phyloP scores from a whole-genome alignment of 2,113 vertebrate genomes.

The Ptychochromis oligacanthus region DNA sequence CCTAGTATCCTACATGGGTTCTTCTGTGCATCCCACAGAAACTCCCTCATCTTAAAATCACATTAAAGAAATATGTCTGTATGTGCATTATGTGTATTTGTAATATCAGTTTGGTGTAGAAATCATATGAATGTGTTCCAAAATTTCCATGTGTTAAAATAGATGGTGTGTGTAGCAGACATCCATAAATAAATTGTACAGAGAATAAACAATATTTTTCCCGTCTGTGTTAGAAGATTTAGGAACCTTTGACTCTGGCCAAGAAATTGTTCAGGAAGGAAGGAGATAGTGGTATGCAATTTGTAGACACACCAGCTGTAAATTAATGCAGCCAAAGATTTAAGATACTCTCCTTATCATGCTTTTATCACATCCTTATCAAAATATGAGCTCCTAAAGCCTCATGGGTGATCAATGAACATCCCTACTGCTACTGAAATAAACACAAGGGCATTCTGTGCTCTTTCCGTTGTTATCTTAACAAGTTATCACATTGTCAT shows the following conservation, averaged over 20 bases:
- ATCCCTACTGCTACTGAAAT: constrained; percentile 71
- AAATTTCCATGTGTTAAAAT: neutral
- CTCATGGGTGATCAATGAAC: constrained; percentile 63
- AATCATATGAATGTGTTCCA: neutral
- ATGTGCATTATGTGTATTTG: neutral
- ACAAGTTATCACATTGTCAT: constrained; percentile 60
- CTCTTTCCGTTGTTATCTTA: constrained; percentile 45
- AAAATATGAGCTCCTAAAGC: constrained; percentile 68
- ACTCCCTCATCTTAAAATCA: no score
- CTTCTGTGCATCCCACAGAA: neutral
- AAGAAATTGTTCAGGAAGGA: constrained; percentile 38
- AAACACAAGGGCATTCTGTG: constrained; percentile 68
- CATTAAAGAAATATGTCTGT: neutral
- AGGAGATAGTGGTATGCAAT: constrained; percentile 30
- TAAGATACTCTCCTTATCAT: constrained; percentile 75
- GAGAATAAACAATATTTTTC: no score
- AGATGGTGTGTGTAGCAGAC: neutral
- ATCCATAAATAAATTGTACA: neutral
- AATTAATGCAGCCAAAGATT: constrained; percentile 76
- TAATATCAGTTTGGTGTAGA: neutral
- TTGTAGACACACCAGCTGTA: constrained; percentile 48
- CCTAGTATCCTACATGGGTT: neutral
- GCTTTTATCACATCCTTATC: constrained; percentile 72
- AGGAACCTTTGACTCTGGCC: constrained; percentile 20
- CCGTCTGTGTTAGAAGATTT: neutral